A percentile compares a stretch with the other conserved stretches of the same genome.
phyloP scores from a whole-genome alignment of 1,140 invertebrate genomes.

The Sarcophaga bullata region DNA sequence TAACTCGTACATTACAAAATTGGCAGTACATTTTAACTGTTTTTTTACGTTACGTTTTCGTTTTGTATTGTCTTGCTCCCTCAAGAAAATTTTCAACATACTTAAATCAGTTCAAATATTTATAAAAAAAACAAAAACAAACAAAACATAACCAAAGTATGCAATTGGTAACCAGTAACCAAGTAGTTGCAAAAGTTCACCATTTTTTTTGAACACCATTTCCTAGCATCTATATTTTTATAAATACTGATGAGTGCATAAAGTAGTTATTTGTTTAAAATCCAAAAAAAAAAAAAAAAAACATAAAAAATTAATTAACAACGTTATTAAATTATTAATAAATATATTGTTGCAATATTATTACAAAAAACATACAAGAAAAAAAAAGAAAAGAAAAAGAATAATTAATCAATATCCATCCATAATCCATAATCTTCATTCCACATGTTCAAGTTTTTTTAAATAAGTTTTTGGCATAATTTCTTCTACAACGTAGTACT shows the following conservation, averaged over 20 bases:
- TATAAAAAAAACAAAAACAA: background rate
- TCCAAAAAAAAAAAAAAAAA: background rate
- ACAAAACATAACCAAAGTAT: background rate
- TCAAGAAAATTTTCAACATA: background rate
- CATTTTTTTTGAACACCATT: no score
- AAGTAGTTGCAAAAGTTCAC: background rate
- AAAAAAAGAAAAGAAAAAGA: background rate
- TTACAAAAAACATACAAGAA: background rate
- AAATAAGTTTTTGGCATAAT: constrained; percentile 38
- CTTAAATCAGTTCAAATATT: background rate
- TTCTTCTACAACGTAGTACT: constrained; percentile 43
- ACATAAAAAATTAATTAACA: background rate
- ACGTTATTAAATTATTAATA: background rate
- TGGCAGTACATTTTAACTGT: no score
- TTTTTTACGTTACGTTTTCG: no score
- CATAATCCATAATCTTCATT: background rate
- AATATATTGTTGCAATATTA: background rate
- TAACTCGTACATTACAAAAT: no score
- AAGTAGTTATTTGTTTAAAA: constrained; percentile 11
- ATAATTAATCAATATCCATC: background rate
- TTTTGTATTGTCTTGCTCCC: no score
- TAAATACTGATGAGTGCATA: background rate
- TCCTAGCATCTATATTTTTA: no score
- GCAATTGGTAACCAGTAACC: background rate
- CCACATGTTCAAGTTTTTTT: background rate